phyloP scores from a whole-genome alignment of 2,113 vertebrate species.

The Callipepla squamata region DNA sequence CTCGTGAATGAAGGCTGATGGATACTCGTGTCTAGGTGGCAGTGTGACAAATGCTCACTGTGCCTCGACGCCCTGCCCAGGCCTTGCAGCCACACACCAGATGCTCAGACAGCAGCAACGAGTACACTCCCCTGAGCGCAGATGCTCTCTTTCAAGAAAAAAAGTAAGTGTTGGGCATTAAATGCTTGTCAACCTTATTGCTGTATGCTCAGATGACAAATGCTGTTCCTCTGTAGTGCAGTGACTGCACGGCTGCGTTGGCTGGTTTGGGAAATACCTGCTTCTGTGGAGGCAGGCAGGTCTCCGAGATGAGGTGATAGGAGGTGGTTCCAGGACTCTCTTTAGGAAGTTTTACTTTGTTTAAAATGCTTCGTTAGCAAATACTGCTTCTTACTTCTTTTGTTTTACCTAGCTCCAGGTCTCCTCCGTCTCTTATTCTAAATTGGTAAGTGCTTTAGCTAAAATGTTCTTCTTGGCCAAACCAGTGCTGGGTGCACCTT shows the following conservation, averaged over 20 bases:
- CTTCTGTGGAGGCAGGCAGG: background rate
- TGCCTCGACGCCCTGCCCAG: fast-evolving
- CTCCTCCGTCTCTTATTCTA: background rate
- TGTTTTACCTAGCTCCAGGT: background rate
- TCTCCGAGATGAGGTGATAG: background rate
- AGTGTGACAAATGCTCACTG: fast-evolving
- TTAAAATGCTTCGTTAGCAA: conserved; percentile 9
- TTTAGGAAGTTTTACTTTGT: background rate
- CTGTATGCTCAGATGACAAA: fast-evolving
- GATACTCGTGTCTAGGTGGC: fast-evolving
- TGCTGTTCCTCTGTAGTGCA: background rate
- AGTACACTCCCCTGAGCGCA: background rate
- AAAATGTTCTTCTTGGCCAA: background rate
- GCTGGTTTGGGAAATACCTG: background rate
- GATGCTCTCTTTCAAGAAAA: background rate
- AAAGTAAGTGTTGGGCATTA: conserved; percentile 32
- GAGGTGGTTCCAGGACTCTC: background rate
- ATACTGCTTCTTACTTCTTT: background rate
- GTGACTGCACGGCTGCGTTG: background rate
- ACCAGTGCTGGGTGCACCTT: background rate
- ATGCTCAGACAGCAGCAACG: background rate
- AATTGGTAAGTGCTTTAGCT: background rate
- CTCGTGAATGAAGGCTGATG: background rate
- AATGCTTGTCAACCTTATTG: fast-evolving
- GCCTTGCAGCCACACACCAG: background rate